Conservation (phyloP, 1,140 invertebrate genomes). For the Bactericera cockerelli region DNA sequence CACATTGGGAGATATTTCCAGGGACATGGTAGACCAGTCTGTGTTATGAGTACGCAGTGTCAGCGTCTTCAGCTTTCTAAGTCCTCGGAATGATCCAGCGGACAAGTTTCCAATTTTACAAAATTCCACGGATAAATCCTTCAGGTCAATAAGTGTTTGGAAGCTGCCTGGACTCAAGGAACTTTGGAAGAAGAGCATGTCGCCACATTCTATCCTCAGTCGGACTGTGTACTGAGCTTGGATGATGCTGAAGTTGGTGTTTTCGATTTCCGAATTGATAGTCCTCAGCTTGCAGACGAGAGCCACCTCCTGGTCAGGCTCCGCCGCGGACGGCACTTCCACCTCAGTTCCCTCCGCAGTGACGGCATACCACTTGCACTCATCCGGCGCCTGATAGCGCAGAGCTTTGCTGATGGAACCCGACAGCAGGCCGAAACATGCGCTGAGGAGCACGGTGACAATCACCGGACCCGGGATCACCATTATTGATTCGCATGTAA, state of each 20-base stretch:
- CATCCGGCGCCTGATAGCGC: conserved; percentile 64
- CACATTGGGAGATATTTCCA: conserved; percentile 56
- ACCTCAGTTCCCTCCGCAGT: conserved; percentile 33
- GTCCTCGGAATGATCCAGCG: conserved; percentile 62
- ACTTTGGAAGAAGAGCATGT: conserved; percentile 70
- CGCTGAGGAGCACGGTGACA: conserved; percentile 41
- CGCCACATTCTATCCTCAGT: conserved; percentile 64
- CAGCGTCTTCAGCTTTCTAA: conserved; percentile 63
- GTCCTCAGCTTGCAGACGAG: conserved; percentile 63
- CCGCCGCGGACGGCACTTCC: conserved; percentile 26
- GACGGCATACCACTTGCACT: conserved; percentile 61
- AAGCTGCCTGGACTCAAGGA: conserved; percentile 72
- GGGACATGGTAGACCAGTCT: conserved; percentile 69
- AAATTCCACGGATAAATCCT: conserved; percentile 70
- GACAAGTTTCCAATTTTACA: conserved; percentile 81
- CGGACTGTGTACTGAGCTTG: conserved; percentile 73
- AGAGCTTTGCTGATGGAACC: conserved; percentile 50
- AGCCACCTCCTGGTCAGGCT: conserved; percentile 46
- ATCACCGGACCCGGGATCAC: conserved; percentile 25
- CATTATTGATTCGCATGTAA: conserved; percentile 5
- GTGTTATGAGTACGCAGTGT: conserved; percentile 76
- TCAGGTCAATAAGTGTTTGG: conserved; percentile 59
- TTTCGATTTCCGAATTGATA: conserved; percentile 76
- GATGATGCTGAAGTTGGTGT: conserved; percentile 76
- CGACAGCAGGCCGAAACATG: conserved; percentile 47